These are phyloP conservation scores for Ceriagrion tenellum DNA, from an alignment of 2,888 invertebrate species.

Conservation along the genomic window DNA sequence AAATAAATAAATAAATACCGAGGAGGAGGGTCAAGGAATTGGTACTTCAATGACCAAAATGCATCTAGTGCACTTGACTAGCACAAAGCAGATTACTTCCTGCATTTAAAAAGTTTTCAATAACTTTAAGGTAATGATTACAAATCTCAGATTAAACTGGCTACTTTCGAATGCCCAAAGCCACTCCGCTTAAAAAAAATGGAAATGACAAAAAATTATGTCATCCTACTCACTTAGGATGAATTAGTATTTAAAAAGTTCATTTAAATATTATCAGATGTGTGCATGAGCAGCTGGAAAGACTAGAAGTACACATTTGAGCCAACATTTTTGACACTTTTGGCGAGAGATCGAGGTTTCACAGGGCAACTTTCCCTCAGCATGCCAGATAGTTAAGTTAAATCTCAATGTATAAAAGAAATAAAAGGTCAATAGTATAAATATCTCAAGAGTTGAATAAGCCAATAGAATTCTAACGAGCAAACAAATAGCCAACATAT, in stretches of 20 bases:
- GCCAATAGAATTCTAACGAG: background rate
- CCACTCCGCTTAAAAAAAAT: background rate
- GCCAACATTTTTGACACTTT: background rate
- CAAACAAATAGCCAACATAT: background rate
- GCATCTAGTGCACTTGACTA: background rate
- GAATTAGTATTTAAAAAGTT: background rate
- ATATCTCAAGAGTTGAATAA: background rate
- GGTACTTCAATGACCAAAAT: background rate
- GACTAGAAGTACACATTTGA: background rate
- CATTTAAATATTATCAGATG: background rate
- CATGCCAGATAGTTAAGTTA: background rate
- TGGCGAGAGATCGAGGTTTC: background rate
- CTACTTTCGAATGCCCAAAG: background rate
- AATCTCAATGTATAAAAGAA: background rate
- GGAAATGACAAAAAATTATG: background rate
- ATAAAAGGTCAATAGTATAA: background rate
- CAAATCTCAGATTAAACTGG: background rate
- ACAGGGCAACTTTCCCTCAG: background rate
- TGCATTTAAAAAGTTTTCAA: background rate
- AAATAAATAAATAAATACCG: background rate
- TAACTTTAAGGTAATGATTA: background rate
- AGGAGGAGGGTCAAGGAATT: background rate
- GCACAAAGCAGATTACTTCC: background rate
- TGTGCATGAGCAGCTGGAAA: conserved; percentile 26
- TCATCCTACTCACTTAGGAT: background rate